A percentile compares a stretch with the other conserved stretches of the same genome.
Evolutionary conservation across 2,797 vertebrate genomes (phyloP).

Genomic region (Falco cherrug): DNA sequence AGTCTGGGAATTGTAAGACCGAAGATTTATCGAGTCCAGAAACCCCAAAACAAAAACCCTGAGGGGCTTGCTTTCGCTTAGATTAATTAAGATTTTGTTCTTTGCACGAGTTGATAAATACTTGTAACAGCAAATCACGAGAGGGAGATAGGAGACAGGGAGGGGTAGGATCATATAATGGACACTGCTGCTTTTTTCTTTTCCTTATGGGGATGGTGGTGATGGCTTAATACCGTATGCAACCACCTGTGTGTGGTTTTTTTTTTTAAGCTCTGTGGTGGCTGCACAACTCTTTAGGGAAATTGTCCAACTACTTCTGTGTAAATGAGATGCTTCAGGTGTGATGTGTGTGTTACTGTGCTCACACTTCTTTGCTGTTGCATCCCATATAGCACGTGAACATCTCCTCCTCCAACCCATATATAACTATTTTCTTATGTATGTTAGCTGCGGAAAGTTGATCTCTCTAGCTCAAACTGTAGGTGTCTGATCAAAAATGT

Average conservation of each 20-base stretch:
- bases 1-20: not conserved
- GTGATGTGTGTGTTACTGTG: not conserved
- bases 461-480: not conserved
- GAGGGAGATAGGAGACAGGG: not conserved
- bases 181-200: too few species aligned
- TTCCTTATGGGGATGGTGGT: rapidly evolving
- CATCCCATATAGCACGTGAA: not conserved
- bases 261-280: not conserved
- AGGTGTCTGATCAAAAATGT: not conserved
- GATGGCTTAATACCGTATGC: not conserved
- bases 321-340: not conserved
- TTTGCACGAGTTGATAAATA: not conserved
- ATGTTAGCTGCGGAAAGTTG: not conserved
- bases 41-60: not conserved
- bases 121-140: not conserved
- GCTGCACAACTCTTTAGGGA: not conserved
- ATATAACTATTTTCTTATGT: not conserved
- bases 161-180: not conserved
- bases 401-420: not conserved
- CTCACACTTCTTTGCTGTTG: not conserved
- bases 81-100: not conserved
- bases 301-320: not conserved
- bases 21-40: not conserved
- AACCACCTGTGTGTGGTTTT: not conserved
- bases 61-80: not conserved